Base-by-base conservation (phyloP, 2,888 invertebrate species). In the Drosophila paramelanica region DNA sequence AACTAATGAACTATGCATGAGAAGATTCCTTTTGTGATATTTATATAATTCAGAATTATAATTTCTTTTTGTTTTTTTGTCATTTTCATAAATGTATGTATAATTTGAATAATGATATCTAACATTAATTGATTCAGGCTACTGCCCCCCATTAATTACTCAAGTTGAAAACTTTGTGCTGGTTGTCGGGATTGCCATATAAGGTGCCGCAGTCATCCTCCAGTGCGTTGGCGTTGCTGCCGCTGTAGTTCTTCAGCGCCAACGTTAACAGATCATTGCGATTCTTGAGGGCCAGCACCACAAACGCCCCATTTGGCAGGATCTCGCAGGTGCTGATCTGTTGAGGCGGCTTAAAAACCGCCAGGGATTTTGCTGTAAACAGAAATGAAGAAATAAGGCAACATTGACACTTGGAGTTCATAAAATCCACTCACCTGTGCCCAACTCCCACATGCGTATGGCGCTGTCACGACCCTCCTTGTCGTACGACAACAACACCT, bases 401-500 rank as follows among this genome's bases (percentile, higher is more conserved):
- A 36, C 25, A 27, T 3, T 11, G 6, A 2, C 10, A 10, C 10
- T n/a, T 36, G 38, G 1, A 43, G 3, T 11, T 38, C 1, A 5
- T 7, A 20, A 8, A 8, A 0, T 10, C 8, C 1, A 0, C 53
- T 46, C 73, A 96, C 97, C 97, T 89, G 95, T 94, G 81, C 95
- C 94, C 20, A 97, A 92, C 92, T 97, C 96, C 97, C 97, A 97
- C 20, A 97, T 93, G 59, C 97, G 93, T 68, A 97, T 94, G 36
- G 96, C 96, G 50, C 94, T 93, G 92, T 97, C 97, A 58, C 94
- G 93, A 67, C 96, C 95, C 70, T 94, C 93, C 60, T 94, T 94
- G 91, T 97, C 97, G 14, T 95, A 94, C 6, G 97, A 97, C 74
- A 97, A 93, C 80, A 96, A 95, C 57, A 95, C 94, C 50, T 94